A percentile compares a stretch with the other conserved stretches of the same genome.
phyloP scores from a whole-genome alignment of 2,113 vertebrate species.

The Bettongia penicillata region DNA sequence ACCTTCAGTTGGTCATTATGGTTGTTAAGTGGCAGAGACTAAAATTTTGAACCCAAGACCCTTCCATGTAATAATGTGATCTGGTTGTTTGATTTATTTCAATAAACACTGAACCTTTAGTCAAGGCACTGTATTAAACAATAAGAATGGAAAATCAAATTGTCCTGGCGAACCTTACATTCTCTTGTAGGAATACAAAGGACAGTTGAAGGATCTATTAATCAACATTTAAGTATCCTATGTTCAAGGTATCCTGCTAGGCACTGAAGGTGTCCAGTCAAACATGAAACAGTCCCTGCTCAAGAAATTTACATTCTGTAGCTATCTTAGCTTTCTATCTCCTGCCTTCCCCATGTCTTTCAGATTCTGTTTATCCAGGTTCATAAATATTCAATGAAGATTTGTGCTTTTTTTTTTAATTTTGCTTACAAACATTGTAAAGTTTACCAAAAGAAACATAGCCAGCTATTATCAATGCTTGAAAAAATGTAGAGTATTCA shows the following conservation, averaged over 20 bases:
- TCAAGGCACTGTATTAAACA: background rate
- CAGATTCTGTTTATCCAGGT: background rate
- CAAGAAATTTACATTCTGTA: background rate
- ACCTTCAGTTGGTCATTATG: background rate
- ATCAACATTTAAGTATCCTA: background rate
- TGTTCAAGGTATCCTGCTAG: background rate
- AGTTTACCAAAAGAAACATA: background rate
- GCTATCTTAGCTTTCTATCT: background rate
- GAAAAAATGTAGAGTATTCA: background rate
- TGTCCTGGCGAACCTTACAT: background rate
- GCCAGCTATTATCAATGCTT: background rate
- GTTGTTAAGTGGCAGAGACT: background rate
- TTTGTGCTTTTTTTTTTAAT: background rate
- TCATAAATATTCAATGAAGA: background rate
- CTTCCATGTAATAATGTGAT: background rate
- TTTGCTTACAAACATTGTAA: background rate
- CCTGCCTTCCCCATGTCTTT: background rate
- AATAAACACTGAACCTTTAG: background rate
- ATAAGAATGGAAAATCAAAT: background rate
- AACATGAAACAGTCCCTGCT: background rate
- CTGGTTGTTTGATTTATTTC: background rate
- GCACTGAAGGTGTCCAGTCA: background rate
- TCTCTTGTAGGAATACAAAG: background rate
- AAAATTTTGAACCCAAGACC: background rate
- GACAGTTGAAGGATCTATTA: background rate